Conservation (phyloP, 2,888 invertebrate species). For the Corythucha ciliata region DNA sequence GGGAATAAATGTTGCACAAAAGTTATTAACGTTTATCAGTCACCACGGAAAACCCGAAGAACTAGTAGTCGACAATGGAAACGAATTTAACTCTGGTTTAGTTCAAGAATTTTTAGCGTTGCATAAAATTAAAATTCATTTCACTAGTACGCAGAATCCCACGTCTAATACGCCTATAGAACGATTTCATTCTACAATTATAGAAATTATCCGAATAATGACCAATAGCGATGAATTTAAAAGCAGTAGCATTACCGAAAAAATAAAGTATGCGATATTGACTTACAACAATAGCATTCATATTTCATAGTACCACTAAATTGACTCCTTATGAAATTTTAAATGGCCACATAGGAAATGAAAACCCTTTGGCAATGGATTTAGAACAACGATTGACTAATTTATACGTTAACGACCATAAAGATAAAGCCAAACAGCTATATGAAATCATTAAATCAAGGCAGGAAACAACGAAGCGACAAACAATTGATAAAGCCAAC, state of each 20-base stretch:
- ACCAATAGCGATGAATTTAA: constrained; percentile 8
- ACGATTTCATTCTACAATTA: constrained; percentile 18
- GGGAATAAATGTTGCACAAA: constrained; percentile 15
- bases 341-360: not conserved
- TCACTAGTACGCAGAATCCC: constrained; percentile 14
- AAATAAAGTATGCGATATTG: constrained; percentile 16
- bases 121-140: constrained; percentile 21
- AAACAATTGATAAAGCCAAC: not conserved
- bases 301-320: constrained; percentile 4
- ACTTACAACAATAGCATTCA: constrained; percentile 21
- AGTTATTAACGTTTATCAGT: constrained; percentile 9
- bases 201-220: constrained; percentile 15
- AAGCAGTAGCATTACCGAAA: not conserved
- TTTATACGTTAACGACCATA: constrained; percentile 5
- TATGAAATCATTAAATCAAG: not conserved
- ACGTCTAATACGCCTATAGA: constrained; percentile 10
- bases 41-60: constrained; percentile 11
- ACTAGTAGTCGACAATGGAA: constrained; percentile 16
- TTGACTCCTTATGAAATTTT: constrained; percentile 8
- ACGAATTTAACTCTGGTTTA: constrained; percentile 15
- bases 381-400: not conserved
- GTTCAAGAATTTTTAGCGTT: constrained; percentile 16
- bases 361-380: not conserved
- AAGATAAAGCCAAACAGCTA: not conserved
- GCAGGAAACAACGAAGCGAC: not conserved